Base-by-base conservation (phyloP, 2,113 vertebrate genomes). In the Pterocles orientalis region DNA sequence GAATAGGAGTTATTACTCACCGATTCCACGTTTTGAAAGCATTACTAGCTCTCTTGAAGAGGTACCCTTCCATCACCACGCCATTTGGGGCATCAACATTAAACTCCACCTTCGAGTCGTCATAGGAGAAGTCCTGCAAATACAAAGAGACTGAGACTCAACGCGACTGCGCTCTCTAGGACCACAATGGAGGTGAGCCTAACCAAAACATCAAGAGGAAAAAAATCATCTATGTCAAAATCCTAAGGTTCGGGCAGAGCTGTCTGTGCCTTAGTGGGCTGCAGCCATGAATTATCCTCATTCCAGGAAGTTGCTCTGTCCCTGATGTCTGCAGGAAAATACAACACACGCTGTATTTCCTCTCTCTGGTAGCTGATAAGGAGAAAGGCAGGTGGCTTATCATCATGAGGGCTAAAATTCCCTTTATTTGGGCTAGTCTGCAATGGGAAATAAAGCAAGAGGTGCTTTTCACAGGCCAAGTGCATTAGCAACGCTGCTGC, bases 21-120 rank as follows among this genome's bases (percentile, higher is more conserved):
- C 99, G 98, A 96, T 99, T 99, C 99, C 99, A 99, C 0, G 99
- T 99, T 97, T 99, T 99, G 90, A 99, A 99, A 65, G 99, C 99
- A 3, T 99, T 99, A 97, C 99, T 99, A 91, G 99, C 99, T 93
- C 99, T 99, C 97, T 99, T 99, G 97, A 99, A 99, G 93, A 99
- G 98, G 97, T 99, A 99, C 6, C 99, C 99, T 97, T 99, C 99
- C 99, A 99, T 99, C 95, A 99, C 99, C 96, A 99, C 99, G 3
- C 99, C 99, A 11, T 99, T 99, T 0, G 99, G 99, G 12, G 99
- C 99, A 3, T 99, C 99, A 58, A 99, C 98, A 1, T 99, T 99
- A 80, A 99, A 99, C 82, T 99, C 99, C 88, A 98, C 98, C 94
- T 99, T 99, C 0, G 99, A 97, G 82, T 99, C 99, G 84, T 99